Evolutionary conservation across 2,888 invertebrate genomes (phyloP), one percentile per base, ranked within the genome.

Genomic region (Zygaena filipendulae): DNA sequence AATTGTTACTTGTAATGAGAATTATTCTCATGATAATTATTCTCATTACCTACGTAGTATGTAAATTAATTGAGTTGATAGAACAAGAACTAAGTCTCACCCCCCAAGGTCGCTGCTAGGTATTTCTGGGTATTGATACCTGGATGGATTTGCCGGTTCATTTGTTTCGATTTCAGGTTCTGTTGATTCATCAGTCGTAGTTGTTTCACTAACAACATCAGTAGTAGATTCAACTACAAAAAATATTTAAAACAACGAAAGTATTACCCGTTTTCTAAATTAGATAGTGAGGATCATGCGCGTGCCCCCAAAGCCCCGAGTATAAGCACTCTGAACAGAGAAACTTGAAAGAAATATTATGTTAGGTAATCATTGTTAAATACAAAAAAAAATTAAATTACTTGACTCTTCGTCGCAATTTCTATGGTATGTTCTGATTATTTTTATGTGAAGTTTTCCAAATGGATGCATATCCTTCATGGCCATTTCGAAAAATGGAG

Each of bases 81-180:
- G 42, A 23, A 36, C 39, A 44, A 32, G 33, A 43, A 40, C 33
- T 39, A 48, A 49, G 53, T 45, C 71, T 74, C 69, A 77, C 74
- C 72, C 60, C 58, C 62, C 56, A 40, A 42, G 45, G 45, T 49
- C 55, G 59, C 57, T 54, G 59, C 57, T 61, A 68, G 43, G 59
- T 57, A 68, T 49, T 45, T 66, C 60, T 54, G 64, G 51, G 45
- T 56, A 62, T 62, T 68, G 74, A 59, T 77, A 77, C 77, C 77
- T 77, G 69, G 77, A 74, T 21, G 74, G 63, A 48, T 52, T 52
- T 39, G 52, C 50, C 3, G 67, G 69, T 39, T 70, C 40, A 11
- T 30, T 25, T 11, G 25, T 29, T 27, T 31, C 37, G 11, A 33
- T 35, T 5, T 39, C 39, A 12, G 35, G 47, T 41, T 42, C 41